Evolutionary conservation across 2,888 invertebrate species (phyloP).

Genomic region (Spialia ferax): DNA sequence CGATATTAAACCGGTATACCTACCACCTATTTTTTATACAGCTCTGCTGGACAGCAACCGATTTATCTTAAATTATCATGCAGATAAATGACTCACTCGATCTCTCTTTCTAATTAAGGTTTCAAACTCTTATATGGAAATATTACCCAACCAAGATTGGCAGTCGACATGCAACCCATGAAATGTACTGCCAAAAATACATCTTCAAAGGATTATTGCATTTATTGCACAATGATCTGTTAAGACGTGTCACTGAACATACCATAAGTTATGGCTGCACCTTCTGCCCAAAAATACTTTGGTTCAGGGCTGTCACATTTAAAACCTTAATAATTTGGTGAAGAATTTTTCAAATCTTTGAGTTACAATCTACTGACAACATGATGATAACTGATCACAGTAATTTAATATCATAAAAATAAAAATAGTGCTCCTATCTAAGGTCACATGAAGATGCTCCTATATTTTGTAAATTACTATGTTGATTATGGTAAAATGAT

Average conservation of each 20-base stretch:
- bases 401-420: no score
- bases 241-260: constrained; percentile 32
- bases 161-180: constrained; percentile 11
- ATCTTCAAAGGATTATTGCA: constrained; percentile 40
- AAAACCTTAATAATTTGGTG: no score
- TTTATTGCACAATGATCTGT: constrained; percentile 38
- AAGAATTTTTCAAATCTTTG: no score
- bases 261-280: constrained; percentile 31
- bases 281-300: constrained; percentile 1
- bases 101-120: constrained; percentile 18
- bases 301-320: constrained; percentile 19
- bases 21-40: no score
- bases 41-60: not conserved
- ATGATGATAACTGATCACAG: no score
- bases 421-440: no score
- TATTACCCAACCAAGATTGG: constrained; percentile 22
- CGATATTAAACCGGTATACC: not conserved
- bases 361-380: no score
- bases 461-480: no score
- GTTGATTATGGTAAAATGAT: no score
- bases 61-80: not conserved
- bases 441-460: no score
- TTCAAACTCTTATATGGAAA: constrained; percentile 17
- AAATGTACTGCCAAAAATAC: constrained; percentile 29
- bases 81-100: constrained; percentile 8